These are phyloP conservation scores for Bradypodion ventrale DNA, from an alignment of 2,797 vertebrate genomes.

Conservation along the genomic window DNA sequence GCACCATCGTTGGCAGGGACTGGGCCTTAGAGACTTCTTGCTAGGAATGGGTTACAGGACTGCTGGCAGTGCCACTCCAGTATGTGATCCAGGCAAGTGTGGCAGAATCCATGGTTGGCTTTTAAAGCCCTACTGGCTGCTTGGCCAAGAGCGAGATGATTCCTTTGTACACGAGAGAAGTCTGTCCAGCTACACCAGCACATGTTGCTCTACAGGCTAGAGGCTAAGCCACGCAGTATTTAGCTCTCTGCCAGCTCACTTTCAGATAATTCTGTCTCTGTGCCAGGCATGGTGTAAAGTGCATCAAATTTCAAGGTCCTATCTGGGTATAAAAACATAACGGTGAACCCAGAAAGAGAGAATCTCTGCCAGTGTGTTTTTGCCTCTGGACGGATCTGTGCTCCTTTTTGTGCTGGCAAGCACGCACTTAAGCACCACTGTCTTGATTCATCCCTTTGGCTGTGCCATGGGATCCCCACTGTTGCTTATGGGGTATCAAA, in stretches of 20 bases:
- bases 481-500: slow-evolving; percentile 48
- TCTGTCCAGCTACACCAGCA: not conserved
- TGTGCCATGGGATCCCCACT: slow-evolving; percentile 49
- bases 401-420: slow-evolving; percentile 6
- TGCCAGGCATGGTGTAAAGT: not conserved
- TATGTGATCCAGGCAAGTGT: not conserved
- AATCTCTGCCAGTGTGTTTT: not conserved
- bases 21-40: not conserved
- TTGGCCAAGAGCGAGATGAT: slow-evolving; percentile 1
- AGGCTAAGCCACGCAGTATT: no score
- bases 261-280: not conserved
- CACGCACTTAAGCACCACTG: not conserved
- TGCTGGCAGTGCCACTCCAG: not conserved
- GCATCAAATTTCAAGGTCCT: not conserved
- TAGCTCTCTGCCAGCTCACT: not conserved
- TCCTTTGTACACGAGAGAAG: not conserved
- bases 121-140: not conserved
- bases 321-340: not conserved
- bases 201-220: not conserved
- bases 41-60: not conserved
- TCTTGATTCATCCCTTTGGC: slow-evolving; percentile 43
- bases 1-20: not conserved
- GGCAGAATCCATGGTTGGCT: not conserved
- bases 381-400: not conserved
- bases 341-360: not conserved